These are phyloP conservation scores for Bolborhynchus lineola DNA, from an alignment of 2,113 vertebrate genomes.

Conservation along the genomic window DNA sequence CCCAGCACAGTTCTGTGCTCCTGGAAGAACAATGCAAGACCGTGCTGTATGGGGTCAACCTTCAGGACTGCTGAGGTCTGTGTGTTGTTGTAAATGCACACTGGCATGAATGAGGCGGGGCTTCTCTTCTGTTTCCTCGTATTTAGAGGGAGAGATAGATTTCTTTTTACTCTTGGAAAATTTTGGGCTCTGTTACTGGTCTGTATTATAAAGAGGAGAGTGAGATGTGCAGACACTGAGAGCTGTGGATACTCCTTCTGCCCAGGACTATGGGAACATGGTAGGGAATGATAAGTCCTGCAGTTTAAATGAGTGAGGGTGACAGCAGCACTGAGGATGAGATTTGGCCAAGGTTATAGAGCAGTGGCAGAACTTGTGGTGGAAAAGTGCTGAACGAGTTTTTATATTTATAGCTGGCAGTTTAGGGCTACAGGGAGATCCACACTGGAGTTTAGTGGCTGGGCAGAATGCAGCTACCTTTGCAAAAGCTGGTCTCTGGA, in stretches of 20 bases:
- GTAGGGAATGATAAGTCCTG: neutral
- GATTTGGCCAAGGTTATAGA: constrained; percentile 21
- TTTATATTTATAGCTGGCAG: constrained; percentile 39
- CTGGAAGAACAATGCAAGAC: neutral
- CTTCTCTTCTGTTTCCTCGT: neutral
- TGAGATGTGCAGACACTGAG: neutral
- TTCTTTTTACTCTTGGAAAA: neutral
- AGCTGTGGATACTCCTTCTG: neutral
- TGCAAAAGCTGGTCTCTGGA: neutral
- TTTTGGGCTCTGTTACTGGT: neutral
- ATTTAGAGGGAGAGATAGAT: neutral
- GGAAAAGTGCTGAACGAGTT: constrained; percentile 8
- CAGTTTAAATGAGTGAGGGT: neutral
- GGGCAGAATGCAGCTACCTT: neutral
- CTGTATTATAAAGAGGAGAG: neutral
- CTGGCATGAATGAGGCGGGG: neutral
- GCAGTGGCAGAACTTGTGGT: neutral
- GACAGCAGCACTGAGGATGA: neutral
- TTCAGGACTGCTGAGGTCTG: neutral
- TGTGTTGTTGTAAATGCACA: fast-evolving
- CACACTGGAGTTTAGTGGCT: neutral
- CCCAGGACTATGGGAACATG: fast-evolving
- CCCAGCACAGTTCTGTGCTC: fast-evolving
- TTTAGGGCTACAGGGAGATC: constrained; percentile 6
- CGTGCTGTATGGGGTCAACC: neutral